A percentile compares a stretch with the other conserved stretches of the same genome.
Conservation (phyloP, 1,140 invertebrate species). For the Habropoda laboriosa region DNA sequence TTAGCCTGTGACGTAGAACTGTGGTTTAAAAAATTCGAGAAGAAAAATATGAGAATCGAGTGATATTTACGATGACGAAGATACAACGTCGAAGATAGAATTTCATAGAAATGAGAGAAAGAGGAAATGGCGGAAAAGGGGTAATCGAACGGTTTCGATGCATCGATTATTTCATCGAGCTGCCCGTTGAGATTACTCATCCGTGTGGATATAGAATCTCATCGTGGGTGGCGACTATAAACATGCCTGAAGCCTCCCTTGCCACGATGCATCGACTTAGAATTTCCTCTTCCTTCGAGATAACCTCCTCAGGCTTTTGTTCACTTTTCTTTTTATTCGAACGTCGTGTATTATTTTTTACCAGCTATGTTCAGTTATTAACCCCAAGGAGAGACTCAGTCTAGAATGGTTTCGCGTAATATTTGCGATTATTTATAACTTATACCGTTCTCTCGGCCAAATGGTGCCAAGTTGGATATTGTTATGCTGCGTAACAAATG, state of each 20-base stretch:
- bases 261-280: constrained; percentile 18
- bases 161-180: constrained; percentile 50
- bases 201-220: constrained; percentile 40
- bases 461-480: constrained; percentile 8
- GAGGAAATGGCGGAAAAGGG: neutral
- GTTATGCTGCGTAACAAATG: neutral
- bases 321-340: too few relatives aligned
- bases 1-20: neutral
- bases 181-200: constrained; percentile 44
- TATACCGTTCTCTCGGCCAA: neutral
- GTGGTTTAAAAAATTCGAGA: too few relatives aligned
- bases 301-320: neutral
- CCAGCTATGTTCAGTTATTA: too few relatives aligned
- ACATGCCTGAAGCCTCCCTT: constrained; percentile 16
- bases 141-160: constrained; percentile 42
- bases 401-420: neutral
- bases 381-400: neutral
- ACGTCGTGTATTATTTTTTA: neutral
- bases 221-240: constrained; percentile 47
- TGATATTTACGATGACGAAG: neutral
- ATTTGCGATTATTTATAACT: neutral
- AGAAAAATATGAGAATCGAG: neutral
- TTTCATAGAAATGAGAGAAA: neutral
- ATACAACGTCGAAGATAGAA: neutral
- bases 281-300: neutral